A percentile compares a stretch with the other conserved stretches of the same genome.
Conservation (phyloP, 2,113 vertebrate species). For the Odocoileus virginianus region DNA sequence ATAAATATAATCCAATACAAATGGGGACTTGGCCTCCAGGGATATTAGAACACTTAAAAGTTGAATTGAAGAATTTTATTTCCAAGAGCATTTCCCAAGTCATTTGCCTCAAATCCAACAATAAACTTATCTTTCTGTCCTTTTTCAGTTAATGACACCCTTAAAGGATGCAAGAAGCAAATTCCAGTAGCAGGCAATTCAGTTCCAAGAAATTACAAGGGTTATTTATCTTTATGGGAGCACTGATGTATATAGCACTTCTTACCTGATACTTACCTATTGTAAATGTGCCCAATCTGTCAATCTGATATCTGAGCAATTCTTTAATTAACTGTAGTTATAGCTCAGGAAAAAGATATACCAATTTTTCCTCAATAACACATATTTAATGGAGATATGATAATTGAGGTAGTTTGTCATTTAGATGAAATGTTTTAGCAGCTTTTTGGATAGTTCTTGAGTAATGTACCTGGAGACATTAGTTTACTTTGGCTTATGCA, state of each 20-base stretch:
- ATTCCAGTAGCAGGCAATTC: conserved; percentile 17
- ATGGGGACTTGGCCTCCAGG: not conserved
- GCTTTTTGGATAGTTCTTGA: conserved; percentile 43
- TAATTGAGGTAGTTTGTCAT: conserved; percentile 56
- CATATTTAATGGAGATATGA: conserved; percentile 50
- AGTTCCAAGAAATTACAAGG: conserved; percentile 46
- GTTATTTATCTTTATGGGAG: conserved; percentile 61
- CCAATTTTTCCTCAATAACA: not conserved
- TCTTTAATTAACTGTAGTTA: conserved; percentile 51
- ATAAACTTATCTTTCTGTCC: conserved; percentile 9
- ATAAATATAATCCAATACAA: not conserved
- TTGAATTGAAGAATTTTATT: not conserved
- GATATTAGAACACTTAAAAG: conserved; percentile 5
- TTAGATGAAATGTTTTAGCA: conserved; percentile 45
- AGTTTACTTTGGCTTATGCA: conserved; percentile 50
- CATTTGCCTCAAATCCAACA: conserved; percentile 4
- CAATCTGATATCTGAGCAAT: conserved; percentile 25
- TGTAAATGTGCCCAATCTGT: conserved; percentile 37
- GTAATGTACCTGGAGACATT: not conserved
- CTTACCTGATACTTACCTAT: conserved; percentile 51
- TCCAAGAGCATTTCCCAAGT: not conserved
- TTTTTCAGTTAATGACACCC: not conserved
- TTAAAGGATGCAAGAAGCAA: conserved; percentile 12
- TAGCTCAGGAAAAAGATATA: conserved; percentile 1
- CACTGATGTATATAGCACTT: conserved; percentile 16